Conservation (phyloP, 2,888 invertebrate genomes). For the Drosophila stalkeri region DNA sequence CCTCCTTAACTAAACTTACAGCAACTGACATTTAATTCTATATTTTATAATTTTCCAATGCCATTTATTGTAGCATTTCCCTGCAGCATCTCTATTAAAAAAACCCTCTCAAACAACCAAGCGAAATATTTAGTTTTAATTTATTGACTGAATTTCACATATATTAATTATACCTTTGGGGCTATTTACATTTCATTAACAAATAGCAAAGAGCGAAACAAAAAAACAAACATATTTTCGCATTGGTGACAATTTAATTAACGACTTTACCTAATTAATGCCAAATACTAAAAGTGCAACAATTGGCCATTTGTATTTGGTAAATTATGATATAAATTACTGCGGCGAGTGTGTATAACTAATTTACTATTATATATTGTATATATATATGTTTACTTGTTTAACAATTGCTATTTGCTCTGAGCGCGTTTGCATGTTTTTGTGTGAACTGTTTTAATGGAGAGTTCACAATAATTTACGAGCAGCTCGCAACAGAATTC, state of each 20-base stretch:
- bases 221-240: constrained; percentile 1
- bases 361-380: constrained; percentile 14
- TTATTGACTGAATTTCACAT: constrained; percentile 3
- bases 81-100: background rate
- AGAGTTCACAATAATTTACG: constrained; percentile 53
- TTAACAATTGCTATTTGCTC: constrained; percentile 9
- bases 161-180: constrained; percentile 13
- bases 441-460: constrained; percentile 65
- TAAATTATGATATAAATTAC: constrained; percentile 39
- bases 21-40: background rate
- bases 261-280: constrained; percentile 34
- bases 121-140: constrained; percentile 1
- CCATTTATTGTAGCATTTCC: background rate
- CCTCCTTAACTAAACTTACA: no score
- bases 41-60: background rate
- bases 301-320: constrained; percentile 62
- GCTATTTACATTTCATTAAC: constrained; percentile 8
- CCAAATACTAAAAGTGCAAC: constrained; percentile 46
- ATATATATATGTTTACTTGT: background rate
- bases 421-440: constrained; percentile 63
- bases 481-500: constrained; percentile 29
- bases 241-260: constrained; percentile 71
- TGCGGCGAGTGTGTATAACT: constrained; percentile 1
- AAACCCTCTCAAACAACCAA: background rate
- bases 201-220: constrained; percentile 2